Base-by-base conservation (phyloP, 2,797 vertebrate genomes). In the Chaetophractus vellerosus region DNA sequence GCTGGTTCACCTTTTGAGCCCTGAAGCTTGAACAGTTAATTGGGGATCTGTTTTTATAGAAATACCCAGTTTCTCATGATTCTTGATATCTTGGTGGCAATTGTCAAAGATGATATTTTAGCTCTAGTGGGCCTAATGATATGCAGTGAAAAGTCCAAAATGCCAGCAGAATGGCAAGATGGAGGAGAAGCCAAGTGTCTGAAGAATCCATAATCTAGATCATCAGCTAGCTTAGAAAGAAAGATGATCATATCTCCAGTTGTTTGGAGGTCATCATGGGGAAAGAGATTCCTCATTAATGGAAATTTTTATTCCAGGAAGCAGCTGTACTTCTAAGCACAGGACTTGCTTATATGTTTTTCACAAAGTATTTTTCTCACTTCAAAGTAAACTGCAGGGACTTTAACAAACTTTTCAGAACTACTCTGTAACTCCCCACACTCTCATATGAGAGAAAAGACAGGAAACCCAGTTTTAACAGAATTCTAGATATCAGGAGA, bases 231-330 rank as follows among this genome's bases (percentile, higher is more conserved):
- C 45, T 52, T 52, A 93, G 45, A 90, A 66, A 90, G 48, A 92
- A 94, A 95, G 72, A 83, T 78, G 33, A 95, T 85, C 74, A 6
- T 50, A 57, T 92, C 38, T 95, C 69, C 61, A 82, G 59, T 92
- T 96, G 38, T 86, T 92, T 85, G 59, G 63, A 95, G 45, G n/a
- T 86, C 31, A 83, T 83, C 71, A 31, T 86, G 55, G 88, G 75
- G 38, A 96, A 72, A 93, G 7, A 88, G 57, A 92, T n/a, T 72
- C 59, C 41, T 88, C 52, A 94, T 52, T 61, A 88, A 88, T 66
- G 68, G 91, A 86, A 93, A 71, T 63, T 74, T 79, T 92, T 89
- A 91, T 94, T 95, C 63, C 33, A 71, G 86, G 82, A 94, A 96
- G 87, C 50, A 80, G 55, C 57, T 96, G 96, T 89, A 96, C 19